Base-by-base conservation (phyloP, 2,888 invertebrate genomes). In the Dasypogon diadema region DNA sequence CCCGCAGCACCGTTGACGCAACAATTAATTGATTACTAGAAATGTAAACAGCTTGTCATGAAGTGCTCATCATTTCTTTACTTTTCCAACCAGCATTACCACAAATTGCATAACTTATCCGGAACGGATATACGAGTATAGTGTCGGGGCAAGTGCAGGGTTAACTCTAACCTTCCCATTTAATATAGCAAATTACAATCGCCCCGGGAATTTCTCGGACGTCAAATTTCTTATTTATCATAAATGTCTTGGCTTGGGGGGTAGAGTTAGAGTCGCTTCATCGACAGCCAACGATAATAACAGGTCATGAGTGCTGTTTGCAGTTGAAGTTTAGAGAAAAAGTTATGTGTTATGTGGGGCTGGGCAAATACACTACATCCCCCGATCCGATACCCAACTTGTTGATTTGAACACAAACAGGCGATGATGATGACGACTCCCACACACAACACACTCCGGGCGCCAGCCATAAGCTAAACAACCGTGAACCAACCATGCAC, bases 281-380 rank as follows among this genome's bases (percentile, higher is more conserved):
- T 46, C 65, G 24, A 21, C 22, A 65, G 48, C 48, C 6, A 30
- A n/a, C n/a, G 24, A n/a, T 16, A 46, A 65, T 65, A 65, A 65
- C 65, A 65, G 65, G 65, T 68, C 65, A 68, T 68, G 46, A 68
- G 65, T 22, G 26, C 65, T 68, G 24, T 68, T 68, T 68, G 48
- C 48, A 48, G 46, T 18, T 21, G 22, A 26, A 56, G 63, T 14
- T 2, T 18, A 10, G 34, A 68, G 65, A 48, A 68, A 68, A 68
- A 48, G 1, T 68, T 68, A 46, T 48, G 37, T 48, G 18, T 42
- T 48, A 48, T 48, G 18, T 42, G 21, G 60, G 60, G 37, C 37
- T 1, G 37, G 37, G 60, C 2, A 34, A 18, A 18, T 12, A 22
- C 37, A 63, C 18, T 46, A 8, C 42, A 48, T 14, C 8, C 18